Percentiles rank a stretch among this genome's conserved stretches.
Evolutionary conservation across 2,888 invertebrate species (phyloP).

Genomic region (Orthosia cruda): DNA sequence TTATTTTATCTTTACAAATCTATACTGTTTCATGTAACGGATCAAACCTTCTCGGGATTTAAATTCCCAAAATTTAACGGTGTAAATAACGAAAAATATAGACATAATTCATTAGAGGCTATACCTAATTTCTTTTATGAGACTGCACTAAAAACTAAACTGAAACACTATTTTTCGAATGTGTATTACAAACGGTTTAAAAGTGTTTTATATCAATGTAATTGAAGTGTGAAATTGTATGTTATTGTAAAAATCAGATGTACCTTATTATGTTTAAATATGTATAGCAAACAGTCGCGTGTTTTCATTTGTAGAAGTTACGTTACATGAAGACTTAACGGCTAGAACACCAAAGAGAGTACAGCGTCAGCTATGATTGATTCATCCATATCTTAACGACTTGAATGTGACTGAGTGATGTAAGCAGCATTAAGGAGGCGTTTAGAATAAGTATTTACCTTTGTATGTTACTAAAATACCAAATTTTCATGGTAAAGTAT

Average conservation of each 20-base stretch:
- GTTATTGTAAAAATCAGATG: slow-evolving; percentile 60
- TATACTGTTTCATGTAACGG: too few relatives aligned
- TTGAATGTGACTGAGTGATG: slow-evolving; percentile 73
- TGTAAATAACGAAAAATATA: slow-evolving; percentile 56
- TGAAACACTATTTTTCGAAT: slow-evolving; percentile 53
- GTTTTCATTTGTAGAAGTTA: slow-evolving; percentile 69
- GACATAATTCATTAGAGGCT: slow-evolving; percentile 72
- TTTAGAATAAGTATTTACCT: slow-evolving; percentile 59
- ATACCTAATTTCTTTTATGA: slow-evolving; percentile 67
- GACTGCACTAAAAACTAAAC: slow-evolving; percentile 66
- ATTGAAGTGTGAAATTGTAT: slow-evolving; percentile 67
- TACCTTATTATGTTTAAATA: slow-evolving; percentile 67
- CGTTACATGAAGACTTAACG: slow-evolving; percentile 80
- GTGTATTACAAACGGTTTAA: slow-evolving; percentile 42
- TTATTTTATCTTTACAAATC: too few relatives aligned
- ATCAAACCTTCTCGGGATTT: too few relatives aligned
- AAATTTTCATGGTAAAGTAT: slow-evolving; percentile 66
- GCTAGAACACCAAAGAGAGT: slow-evolving; percentile 91
- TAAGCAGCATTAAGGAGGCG: slow-evolving; percentile 72
- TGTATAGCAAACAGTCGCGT: slow-evolving; percentile 66
- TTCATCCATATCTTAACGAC: slow-evolving; percentile 72
- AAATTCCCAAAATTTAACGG: too few relatives aligned
- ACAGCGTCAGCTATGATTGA: slow-evolving; percentile 72
- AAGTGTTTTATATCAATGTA: slow-evolving; percentile 66
- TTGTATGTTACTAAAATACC: slow-evolving; percentile 61